Percentiles rank a stretch among this genome's conserved stretches.
Evolutionary conservation across 2,888 invertebrate genomes (phyloP).

Genomic region (Agapetus fuscipes): DNA sequence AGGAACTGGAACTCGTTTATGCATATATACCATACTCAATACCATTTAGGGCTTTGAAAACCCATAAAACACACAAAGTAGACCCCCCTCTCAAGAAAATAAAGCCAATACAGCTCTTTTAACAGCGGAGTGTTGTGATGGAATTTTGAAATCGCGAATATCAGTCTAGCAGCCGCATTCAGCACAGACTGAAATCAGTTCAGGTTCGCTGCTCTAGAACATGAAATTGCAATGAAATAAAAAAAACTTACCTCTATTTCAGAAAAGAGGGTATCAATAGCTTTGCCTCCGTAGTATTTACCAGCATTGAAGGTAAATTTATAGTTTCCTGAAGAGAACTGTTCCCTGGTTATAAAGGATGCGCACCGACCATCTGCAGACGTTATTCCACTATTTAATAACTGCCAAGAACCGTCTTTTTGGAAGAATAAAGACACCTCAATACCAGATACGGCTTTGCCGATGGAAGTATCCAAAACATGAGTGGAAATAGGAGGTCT

Average conservation of each 20-base stretch:
- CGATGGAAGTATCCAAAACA: constrained; percentile 62
- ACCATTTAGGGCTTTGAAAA: no score
- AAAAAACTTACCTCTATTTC: constrained; percentile 54
- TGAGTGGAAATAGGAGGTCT: constrained; percentile 54
- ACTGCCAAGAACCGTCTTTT: constrained; percentile 53
- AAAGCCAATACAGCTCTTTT: no score
- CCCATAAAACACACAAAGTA: no score
- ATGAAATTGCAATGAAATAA: no score
- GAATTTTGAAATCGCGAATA: no score
- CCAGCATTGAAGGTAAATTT: constrained; percentile 66
- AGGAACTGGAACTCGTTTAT: no score
- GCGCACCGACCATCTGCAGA: constrained; percentile 56
- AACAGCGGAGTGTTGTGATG: no score
- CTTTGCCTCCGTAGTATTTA: constrained; percentile 53
- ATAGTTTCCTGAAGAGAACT: constrained; percentile 58
- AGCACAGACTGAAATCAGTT: no score
- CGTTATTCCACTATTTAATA: constrained; percentile 53
- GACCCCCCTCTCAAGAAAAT: no score
- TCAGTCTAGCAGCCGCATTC: no score
- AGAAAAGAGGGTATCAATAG: constrained; percentile 61
- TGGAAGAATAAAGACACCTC: constrained; percentile 59
- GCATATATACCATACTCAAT: no score
- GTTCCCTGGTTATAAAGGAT: constrained; percentile 49
- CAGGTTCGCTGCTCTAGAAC: no score
- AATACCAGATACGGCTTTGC: constrained; percentile 54